Conservation (phyloP, 2,797 vertebrate genomes). For the Squalus acanthias region DNA sequence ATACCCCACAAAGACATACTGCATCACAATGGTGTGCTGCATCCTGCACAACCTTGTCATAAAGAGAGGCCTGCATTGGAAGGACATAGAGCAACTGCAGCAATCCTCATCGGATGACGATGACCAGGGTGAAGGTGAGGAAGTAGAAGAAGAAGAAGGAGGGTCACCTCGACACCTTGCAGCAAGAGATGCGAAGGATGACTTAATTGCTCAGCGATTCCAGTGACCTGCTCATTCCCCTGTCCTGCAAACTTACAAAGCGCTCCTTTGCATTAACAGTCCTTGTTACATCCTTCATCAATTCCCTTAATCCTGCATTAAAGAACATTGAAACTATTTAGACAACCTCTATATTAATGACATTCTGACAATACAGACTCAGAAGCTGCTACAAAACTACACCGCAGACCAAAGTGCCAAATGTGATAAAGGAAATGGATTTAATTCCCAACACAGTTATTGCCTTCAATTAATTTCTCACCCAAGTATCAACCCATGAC, state of each 20-base stretch:
- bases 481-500: neutral
- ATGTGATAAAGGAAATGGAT: neutral
- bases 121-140: neutral
- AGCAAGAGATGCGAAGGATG: neutral
- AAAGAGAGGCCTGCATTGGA: neutral
- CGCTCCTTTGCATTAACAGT: neutral
- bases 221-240: neutral
- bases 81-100: neutral
- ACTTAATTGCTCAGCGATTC: neutral
- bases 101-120: neutral
- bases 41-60: neutral
- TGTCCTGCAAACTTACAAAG: neutral
- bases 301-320: neutral
- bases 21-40: neutral
- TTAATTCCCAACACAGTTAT: neutral
- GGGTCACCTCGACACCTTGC: neutral
- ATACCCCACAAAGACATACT: neutral
- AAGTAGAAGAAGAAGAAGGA: neutral
- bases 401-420: neutral
- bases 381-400: neutral
- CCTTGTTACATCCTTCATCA: neutral
- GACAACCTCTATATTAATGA: neutral
- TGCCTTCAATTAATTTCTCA: neutral
- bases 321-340: neutral
- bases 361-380: neutral